Conservation (phyloP, 2,113 vertebrate species). For the Phalacrocorax aristotelis region DNA sequence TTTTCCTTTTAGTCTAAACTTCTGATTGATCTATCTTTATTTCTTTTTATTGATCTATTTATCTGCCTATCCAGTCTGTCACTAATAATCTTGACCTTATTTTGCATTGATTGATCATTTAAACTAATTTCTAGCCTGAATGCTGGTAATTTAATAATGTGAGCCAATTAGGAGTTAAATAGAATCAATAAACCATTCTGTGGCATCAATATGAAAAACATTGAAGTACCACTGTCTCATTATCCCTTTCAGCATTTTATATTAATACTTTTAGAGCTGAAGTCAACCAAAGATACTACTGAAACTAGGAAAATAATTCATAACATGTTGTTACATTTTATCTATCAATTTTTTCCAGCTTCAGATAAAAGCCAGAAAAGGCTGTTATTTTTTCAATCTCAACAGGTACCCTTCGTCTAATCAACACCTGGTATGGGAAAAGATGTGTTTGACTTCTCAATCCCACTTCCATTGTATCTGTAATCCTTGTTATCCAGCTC, state of each 20-base stretch:
- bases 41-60: constrained; percentile 54
- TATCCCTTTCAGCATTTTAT: background rate
- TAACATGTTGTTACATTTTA: background rate
- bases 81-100: constrained; percentile 47
- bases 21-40: constrained; percentile 36
- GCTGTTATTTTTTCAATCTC: background rate
- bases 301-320: background rate
- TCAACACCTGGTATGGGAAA: background rate
- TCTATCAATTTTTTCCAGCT: background rate
- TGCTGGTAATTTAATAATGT: constrained; percentile 39
- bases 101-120: constrained; percentile 48
- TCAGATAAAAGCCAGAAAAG: background rate
- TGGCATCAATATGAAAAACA: background rate
- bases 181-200: constrained; percentile 22
- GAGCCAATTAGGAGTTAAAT: constrained; percentile 15
- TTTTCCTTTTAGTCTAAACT: background rate
- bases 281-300: background rate
- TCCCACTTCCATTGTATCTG: background rate
- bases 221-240: background rate
- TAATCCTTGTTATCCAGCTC: background rate
- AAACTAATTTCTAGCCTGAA: constrained; percentile 5
- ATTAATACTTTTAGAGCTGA: background rate
- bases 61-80: constrained; percentile 28
- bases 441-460: background rate
- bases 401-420: background rate